Evolutionary conservation across 2,113 vertebrate genomes (phyloP).

Genomic region (Bubo bubo): DNA sequence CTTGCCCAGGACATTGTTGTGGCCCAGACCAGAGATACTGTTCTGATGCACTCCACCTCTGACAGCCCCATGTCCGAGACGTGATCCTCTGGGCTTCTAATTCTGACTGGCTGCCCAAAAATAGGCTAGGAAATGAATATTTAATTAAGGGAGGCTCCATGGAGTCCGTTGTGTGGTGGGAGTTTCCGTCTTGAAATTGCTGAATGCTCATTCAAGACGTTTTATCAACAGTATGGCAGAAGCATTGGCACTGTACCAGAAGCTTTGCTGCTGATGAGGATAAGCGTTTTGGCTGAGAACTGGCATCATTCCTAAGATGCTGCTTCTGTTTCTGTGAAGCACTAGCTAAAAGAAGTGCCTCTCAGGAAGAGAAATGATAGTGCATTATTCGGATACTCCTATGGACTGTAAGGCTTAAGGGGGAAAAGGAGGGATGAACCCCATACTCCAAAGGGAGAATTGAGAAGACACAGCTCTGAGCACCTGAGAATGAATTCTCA

Average conservation of each 20-base stretch:
- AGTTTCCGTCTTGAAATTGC: not conserved
- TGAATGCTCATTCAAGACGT: not conserved
- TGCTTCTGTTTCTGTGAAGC: not conserved
- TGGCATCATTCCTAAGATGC: not conserved
- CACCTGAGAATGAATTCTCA: not conserved
- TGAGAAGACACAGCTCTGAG: not conserved
- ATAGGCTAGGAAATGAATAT: not conserved
- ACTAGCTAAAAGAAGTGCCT: not conserved
- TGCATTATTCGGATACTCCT: not conserved
- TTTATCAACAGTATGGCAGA: not conserved
- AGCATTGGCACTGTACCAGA: not conserved
- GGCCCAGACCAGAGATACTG: not conserved
- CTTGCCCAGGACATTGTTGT: not conserved
- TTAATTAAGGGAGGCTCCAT: not conserved
- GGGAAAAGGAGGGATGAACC: not conserved
- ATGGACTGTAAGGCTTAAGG: not conserved
- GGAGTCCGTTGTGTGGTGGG: not conserved
- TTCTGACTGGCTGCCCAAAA: not conserved
- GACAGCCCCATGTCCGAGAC: rapidly evolving
- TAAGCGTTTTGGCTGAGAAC: not conserved
- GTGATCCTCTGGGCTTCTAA: not conserved
- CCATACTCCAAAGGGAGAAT: not conserved
- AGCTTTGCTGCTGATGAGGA: not conserved
- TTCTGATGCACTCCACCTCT: not conserved
- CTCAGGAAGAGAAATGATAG: not conserved